phyloP scores from a whole-genome alignment of 1,140 invertebrate genomes.

The Archegozetes longisetosus region DNA sequence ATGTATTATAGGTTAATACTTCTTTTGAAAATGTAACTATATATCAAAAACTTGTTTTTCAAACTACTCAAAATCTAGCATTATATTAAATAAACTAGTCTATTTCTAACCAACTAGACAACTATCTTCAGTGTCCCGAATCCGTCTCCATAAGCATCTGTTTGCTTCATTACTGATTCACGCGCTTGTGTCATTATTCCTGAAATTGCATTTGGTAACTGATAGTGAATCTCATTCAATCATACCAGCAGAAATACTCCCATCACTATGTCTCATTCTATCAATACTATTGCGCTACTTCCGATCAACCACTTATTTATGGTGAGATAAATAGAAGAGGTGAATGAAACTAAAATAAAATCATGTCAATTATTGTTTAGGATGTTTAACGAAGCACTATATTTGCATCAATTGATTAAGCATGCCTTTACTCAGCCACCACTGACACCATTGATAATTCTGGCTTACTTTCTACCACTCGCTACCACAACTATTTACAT shows the following conservation, averaged over 20 bases:
- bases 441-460: slow-evolving; percentile 10
- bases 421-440: slow-evolving; percentile 14
- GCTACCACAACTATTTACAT: slow-evolving; percentile 12
- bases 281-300: slow-evolving; percentile 35
- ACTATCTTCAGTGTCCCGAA: slow-evolving; percentile 26
- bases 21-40: no score
- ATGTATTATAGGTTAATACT: no score
- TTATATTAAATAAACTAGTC: no score
- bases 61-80: no score
- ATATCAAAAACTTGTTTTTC: no score
- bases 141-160: slow-evolving; percentile 38
- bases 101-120: slow-evolving; percentile 16
- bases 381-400: slow-evolving; percentile 16
- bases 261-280: slow-evolving; percentile 24
- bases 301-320: slow-evolving; percentile 40
- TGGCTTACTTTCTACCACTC: slow-evolving; percentile 15
- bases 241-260: slow-evolving; percentile 22
- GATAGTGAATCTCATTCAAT: slow-evolving; percentile 19
- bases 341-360: neutral
- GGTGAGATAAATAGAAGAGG: slow-evolving; percentile 43
- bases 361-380: no score
- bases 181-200: slow-evolving; percentile 23
- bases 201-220: slow-evolving; percentile 22
- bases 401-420: slow-evolving; percentile 18
- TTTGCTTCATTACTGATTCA: slow-evolving; percentile 36